Evolutionary conservation across 2,888 invertebrate species (phyloP).

Genomic region (Diarsia rubi): DNA sequence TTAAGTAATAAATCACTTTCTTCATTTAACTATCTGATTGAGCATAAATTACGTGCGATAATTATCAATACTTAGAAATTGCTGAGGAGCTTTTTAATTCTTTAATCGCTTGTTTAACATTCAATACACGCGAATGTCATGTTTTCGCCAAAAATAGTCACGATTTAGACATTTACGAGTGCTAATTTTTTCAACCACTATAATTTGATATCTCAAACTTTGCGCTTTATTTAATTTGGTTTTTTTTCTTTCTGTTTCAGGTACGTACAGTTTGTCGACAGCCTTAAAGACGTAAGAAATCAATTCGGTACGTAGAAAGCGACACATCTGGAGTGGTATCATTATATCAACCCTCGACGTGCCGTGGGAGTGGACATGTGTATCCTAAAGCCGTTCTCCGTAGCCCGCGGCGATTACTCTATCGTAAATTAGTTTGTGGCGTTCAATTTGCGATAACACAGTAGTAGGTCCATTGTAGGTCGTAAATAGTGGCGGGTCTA

Average conservation of each 20-base stretch:
- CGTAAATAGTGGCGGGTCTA: slow-evolving; percentile 70
- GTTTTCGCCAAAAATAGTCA: slow-evolving; percentile 30
- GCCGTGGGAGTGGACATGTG: slow-evolving; percentile 64
- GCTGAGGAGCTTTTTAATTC: slow-evolving; percentile 32
- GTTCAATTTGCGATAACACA: slow-evolving; percentile 78
- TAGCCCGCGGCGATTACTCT: slow-evolving; percentile 69
- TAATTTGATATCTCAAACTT: slow-evolving; percentile 21
- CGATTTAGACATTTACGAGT: slow-evolving; percentile 33
- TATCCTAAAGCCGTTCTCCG: slow-evolving; percentile 49
- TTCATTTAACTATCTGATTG: slow-evolving; percentile 14
- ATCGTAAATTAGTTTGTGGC: slow-evolving; percentile 74
- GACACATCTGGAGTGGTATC: slow-evolving; percentile 53
- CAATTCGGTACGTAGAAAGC: slow-evolving; percentile 69
- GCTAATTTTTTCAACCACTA: slow-evolving; percentile 13
- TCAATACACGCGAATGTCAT: slow-evolving; percentile 44
- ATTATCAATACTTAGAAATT: slow-evolving; percentile 35
- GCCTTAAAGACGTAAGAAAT: slow-evolving; percentile 41
- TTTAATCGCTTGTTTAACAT: slow-evolving; percentile 24
- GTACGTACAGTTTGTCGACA: slow-evolving; percentile 68
- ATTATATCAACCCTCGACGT: slow-evolving; percentile 46
- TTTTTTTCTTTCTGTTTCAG: slow-evolving; percentile 73
- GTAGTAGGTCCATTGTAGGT: slow-evolving; percentile 72
- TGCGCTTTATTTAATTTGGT: slow-evolving; percentile 46
- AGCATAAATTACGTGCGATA: slow-evolving; percentile 30
- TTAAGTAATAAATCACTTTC: slow-evolving; percentile 41